A percentile compares a stretch with the other conserved stretches of the same genome.
Evolutionary conservation across 2,113 vertebrate species (phyloP).

Genomic region (Phyllostomus discolor): DNA sequence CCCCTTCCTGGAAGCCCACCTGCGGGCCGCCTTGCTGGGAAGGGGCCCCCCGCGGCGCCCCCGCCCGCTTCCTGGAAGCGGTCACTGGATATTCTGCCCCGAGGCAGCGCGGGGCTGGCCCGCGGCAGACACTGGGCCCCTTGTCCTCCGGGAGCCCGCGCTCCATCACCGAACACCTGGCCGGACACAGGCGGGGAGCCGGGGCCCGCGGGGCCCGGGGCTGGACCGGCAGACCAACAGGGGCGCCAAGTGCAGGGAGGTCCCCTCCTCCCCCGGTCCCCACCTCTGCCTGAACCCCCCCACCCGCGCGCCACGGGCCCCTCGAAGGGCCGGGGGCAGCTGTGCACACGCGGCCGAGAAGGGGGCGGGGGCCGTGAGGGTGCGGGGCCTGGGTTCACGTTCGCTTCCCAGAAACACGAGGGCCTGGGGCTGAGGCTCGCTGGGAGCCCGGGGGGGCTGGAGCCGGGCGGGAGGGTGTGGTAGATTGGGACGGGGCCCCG

Average conservation of each 20-base stretch:
- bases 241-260: background rate
- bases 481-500: background rate
- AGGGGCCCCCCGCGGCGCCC: conserved; percentile 25
- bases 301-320: background rate
- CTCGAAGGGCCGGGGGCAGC: background rate
- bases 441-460: background rate
- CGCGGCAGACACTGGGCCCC: conserved; percentile 34
- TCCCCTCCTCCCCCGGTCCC: background rate
- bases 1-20: conserved; percentile 70
- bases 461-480: background rate
- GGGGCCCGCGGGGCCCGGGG: background rate
- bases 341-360: background rate
- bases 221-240: background rate
- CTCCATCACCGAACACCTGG: conserved; percentile 52
- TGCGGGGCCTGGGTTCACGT: background rate
- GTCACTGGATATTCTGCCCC: conserved; percentile 43
- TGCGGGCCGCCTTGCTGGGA: conserved; percentile 61
- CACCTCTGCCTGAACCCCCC: background rate
- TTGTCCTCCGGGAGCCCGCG: background rate
- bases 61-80: conserved; percentile 60
- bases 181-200: background rate
- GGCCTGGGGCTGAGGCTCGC: background rate
- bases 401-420: background rate
- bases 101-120: conserved; percentile 32
- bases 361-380: background rate